Base-by-base conservation (phyloP, 2,113 vertebrate species). In the Grantiella picta region DNA sequence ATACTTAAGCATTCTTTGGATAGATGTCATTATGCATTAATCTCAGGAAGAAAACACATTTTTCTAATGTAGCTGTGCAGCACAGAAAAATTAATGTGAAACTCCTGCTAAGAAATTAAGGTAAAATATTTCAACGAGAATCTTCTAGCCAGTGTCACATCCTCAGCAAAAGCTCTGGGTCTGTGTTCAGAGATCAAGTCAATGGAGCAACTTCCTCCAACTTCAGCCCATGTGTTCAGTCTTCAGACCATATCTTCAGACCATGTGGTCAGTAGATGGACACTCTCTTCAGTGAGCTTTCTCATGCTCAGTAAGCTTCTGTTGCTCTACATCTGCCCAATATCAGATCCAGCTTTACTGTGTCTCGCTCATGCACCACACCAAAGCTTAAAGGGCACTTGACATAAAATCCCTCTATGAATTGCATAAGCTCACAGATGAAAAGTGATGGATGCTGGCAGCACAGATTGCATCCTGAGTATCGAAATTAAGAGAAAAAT, bases 1-100 rank as follows among this genome's bases (percentile, higher is more conserved):
- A 97, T 97, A 97, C 93, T 97, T 97, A 95, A 98, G 91, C 96
- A 97, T 97, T 97, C 95, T 94, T 96, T 95, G 70, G 94, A 97
- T 86, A 93, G 94, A 92, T 96, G 65, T 90, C 84, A 97, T 98
- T 97, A 97, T 95, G 71, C 59, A 92, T 89, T 97, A 96, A 97
- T 94, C 84, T 94, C 81, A 69, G 78, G 63, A 95, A 71, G 83
- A 96, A 91, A 89, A 91, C 38, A 56, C 35, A 64, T 94, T 87
- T 95, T 96, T 96, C 87, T 82, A 83, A 91, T 80, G 85, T 90
- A 69, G 83, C 86, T 53, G 10, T 91, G 78, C 60, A 40, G 88
- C 33, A 73, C 94, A 87, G 94, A 90, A 53, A 95, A 92, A 88
- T 88, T 64, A 89, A 82, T 42, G n/a, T 79, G 88, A 91, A 89